Evolutionary conservation across 2,888 invertebrate species (phyloP), one percentile per base, ranked within the genome.

Genomic region (Dione vanillae): DNA sequence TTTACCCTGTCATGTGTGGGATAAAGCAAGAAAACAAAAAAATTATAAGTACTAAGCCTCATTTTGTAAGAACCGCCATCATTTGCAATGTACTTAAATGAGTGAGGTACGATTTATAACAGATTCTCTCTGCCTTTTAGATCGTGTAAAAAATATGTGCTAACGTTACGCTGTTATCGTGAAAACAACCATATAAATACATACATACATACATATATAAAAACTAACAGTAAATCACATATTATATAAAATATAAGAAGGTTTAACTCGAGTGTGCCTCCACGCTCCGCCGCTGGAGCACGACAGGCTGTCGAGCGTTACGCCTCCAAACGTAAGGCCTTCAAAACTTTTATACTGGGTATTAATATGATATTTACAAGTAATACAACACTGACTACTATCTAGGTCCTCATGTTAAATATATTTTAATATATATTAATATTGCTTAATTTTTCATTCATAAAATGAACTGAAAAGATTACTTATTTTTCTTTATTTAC

Each of bases 241-340:
- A 47, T 62, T 62, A 49, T 62, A 62, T 37, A 64, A 49, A 64
- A 64, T 64, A 11, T 20, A 52, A 65, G 51, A 52, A 52, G 47
- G 37, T 37, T 65, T 40, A 51, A 27, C 64, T 49, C 65, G 56
- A 61, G 59, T 65, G 59, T 58, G 62, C 65, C 68, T 58, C 81
- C 81, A 88, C 88, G 89, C 82, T 87, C 77, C 78, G 81, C 70
- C 78, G 85, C 80, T 81, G 84, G 75, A 80, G 84, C 88, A 84
- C 78, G 84, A 85, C 86, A 80, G 67, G 76, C 82, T 77, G 71
- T 75, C 77, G 81, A 86, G 79, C 88, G 88, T 78, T 78, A 86
- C 82, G 72, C 72, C 67, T 65, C 67, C 70, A 65, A 73, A 59
- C 74, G 68, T 74, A 72, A 74, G 68, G 70, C 70, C 64, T 64